These are phyloP conservation scores for Cheilinus undulatus DNA, from an alignment of 2,113 vertebrate genomes.

Conservation along the genomic window DNA sequence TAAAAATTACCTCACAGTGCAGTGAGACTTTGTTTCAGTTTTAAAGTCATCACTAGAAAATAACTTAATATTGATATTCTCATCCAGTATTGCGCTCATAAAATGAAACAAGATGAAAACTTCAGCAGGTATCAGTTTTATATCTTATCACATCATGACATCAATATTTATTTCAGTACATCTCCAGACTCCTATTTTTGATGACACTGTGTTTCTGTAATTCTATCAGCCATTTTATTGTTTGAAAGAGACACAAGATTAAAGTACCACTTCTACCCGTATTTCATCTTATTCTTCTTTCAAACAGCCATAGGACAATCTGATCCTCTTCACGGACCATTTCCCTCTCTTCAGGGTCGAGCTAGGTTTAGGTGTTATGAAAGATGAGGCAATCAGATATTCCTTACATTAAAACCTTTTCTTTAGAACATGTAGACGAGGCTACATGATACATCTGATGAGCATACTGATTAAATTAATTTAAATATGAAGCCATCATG, in stretches of 20 bases:
- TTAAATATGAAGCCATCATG: background rate
- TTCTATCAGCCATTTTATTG: conserved; percentile 7
- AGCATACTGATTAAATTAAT: no score
- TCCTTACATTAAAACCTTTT: background rate
- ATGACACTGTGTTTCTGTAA: background rate
- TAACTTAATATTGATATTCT: background rate
- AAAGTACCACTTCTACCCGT: background rate
- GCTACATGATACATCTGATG: background rate
- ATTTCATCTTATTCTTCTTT: background rate
- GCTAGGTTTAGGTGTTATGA: background rate
- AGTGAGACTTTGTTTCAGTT: background rate
- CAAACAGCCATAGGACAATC: background rate
- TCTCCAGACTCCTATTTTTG: background rate
- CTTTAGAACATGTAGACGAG: background rate
- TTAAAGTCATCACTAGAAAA: background rate
- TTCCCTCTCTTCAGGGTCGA: background rate
- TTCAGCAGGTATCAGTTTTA: background rate
- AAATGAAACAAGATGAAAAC: background rate
- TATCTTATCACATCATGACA: background rate
- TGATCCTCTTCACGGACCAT: background rate
- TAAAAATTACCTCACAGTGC: background rate
- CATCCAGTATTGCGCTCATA: background rate
- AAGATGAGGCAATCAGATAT: background rate
- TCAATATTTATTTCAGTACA: conserved; percentile 16
- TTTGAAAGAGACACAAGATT: background rate